Conservation (phyloP, 2,888 invertebrate species). For the Oxytorus armatus region DNA sequence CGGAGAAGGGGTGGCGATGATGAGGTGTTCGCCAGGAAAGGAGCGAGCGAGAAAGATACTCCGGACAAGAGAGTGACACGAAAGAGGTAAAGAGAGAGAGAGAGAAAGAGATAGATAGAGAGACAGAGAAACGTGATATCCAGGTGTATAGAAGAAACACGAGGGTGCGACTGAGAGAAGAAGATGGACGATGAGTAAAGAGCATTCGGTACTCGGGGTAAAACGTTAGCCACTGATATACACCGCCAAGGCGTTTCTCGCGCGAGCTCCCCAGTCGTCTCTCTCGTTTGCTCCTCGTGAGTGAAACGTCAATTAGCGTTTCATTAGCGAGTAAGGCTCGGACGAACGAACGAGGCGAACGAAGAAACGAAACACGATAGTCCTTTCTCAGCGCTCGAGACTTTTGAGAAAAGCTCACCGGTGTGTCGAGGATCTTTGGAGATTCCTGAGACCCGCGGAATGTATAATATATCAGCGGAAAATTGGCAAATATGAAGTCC, state of each 20-base stretch:
- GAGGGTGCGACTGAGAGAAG: background rate
- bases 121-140: slow-evolving; percentile 25
- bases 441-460: background rate
- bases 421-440: background rate
- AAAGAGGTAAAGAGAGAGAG: slow-evolving; percentile 32
- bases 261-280: background rate
- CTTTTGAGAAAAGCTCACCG: background rate
- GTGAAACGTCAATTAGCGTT: slow-evolving; percentile 75
- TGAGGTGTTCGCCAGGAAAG: slow-evolving; percentile 27
- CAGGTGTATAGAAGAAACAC: background rate
- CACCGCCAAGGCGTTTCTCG: slow-evolving; percentile 51
- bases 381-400: background rate
- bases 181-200: slow-evolving; percentile 55
- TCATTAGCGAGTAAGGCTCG: slow-evolving; percentile 70
- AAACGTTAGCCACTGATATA: slow-evolving; percentile 56
- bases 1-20: slow-evolving; percentile 1
- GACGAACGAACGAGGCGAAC: slow-evolving; percentile 14
- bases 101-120: slow-evolving; percentile 34
- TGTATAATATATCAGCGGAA: background rate
- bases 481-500: no score
- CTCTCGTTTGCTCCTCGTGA: slow-evolving; percentile 18
- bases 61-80: slow-evolving; percentile 37
- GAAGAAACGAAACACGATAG: slow-evolving; percentile 17
- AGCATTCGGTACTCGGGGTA: slow-evolving; percentile 50
- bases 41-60: slow-evolving; percentile 26